These are phyloP conservation scores for Teleopsis dalmanni DNA, from an alignment of 1,140 invertebrate species.

Conservation along the genomic window DNA sequence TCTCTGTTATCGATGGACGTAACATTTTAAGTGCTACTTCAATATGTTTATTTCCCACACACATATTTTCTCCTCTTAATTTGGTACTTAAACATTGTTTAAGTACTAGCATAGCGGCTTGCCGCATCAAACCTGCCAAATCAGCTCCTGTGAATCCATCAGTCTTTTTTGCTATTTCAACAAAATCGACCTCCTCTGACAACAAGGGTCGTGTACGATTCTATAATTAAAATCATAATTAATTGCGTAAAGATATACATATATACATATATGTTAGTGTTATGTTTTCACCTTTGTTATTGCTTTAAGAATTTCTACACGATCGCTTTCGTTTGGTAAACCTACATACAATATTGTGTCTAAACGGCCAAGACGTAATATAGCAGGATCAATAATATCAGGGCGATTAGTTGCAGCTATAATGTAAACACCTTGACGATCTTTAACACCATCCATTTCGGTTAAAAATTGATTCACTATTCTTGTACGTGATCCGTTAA, in stretches of 20 bases:
- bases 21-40: slow-evolving; percentile 28
- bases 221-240: slow-evolving; percentile 40
- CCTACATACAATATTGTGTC: slow-evolving; percentile 94
- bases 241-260: slow-evolving; percentile 6
- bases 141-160: slow-evolving; percentile 88
- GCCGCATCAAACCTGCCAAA: slow-evolving; percentile 74
- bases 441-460: slow-evolving; percentile 97
- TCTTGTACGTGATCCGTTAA: slow-evolving; percentile 62
- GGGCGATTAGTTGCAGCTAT: slow-evolving; percentile 95
- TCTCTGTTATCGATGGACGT: slow-evolving; percentile 33
- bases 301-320: slow-evolving; percentile 82
- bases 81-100: slow-evolving; percentile 51
- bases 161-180: slow-evolving; percentile 60
- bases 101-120: slow-evolving; percentile 71
- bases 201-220: slow-evolving; percentile 70
- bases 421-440: slow-evolving; percentile 82
- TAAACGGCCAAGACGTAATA: slow-evolving; percentile 86
- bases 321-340: slow-evolving; percentile 70
- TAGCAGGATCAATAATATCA: slow-evolving; percentile 94
- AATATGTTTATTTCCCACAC: slow-evolving; percentile 31
- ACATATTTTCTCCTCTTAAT: slow-evolving; percentile 20
- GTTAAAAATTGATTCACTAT: slow-evolving; percentile 96
- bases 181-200: slow-evolving; percentile 67
- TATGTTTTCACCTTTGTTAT: slow-evolving; percentile 69
- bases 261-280: too few relatives aligned